Conservation (phyloP, 2,888 invertebrate species). For the Diachrysia chrysitis region DNA sequence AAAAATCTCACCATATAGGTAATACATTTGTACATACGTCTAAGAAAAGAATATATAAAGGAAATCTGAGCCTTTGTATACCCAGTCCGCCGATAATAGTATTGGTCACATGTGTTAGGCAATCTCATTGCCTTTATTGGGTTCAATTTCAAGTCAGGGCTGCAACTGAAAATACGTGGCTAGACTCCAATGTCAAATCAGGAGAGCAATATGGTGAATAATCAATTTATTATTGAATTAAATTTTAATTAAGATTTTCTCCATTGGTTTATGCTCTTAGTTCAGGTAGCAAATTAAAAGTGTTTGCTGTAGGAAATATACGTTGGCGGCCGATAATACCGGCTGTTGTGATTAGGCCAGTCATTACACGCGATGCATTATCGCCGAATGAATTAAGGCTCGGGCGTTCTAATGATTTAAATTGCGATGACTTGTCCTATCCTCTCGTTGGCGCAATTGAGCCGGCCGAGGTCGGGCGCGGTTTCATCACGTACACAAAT, state of each 20-base stretch:
- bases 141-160: background rate
- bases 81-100: background rate
- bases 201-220: background rate
- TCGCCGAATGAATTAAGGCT: constrained; percentile 40
- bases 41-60: background rate
- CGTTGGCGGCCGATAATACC: background rate
- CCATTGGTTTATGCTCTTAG: background rate
- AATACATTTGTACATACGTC: background rate
- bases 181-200: background rate
- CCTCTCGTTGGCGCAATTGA: constrained; percentile 82
- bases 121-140: background rate
- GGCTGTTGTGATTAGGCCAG: constrained; percentile 40
- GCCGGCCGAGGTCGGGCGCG: constrained; percentile 78
- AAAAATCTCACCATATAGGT: constrained; percentile 11
- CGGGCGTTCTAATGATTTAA: constrained; percentile 77
- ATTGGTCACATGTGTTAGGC: background rate
- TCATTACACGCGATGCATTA: constrained; percentile 40
- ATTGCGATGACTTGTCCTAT: constrained; percentile 81
- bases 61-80: background rate
- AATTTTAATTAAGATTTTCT: background rate
- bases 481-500: constrained; percentile 82
- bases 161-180: background rate
- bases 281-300: constrained; percentile 3
- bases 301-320: background rate
- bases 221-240: background rate